Conservation (phyloP, 2,888 invertebrate species). For the Xestia c-nigrum region DNA sequence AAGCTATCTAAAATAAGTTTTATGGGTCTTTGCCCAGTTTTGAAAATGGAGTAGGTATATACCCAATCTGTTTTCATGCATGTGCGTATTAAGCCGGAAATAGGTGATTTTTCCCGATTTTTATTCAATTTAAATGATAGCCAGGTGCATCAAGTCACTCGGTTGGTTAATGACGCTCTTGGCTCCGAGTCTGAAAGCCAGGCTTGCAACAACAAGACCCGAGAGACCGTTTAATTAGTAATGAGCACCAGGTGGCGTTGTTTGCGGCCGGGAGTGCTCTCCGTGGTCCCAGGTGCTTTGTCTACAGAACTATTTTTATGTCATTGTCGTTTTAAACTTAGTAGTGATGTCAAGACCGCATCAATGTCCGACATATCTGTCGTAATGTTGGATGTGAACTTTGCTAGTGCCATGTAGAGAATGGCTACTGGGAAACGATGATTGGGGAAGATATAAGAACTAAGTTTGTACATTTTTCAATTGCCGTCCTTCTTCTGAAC, state of each 20-base stretch:
- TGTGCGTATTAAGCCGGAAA: background rate
- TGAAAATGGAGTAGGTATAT: background rate
- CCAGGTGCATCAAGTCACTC: slow-evolving; percentile 5
- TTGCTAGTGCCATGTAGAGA: background rate
- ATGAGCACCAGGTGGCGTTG: slow-evolving; percentile 48
- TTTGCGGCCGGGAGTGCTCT: slow-evolving; percentile 20
- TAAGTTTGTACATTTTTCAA: background rate
- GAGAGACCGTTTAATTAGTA: slow-evolving; percentile 47
- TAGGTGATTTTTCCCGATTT: background rate
- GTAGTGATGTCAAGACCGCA: background rate
- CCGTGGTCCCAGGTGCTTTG: slow-evolving; percentile 23
- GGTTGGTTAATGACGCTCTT: slow-evolving; percentile 57
- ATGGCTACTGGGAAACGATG: background rate
- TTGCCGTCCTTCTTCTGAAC: background rate
- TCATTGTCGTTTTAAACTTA: background rate
- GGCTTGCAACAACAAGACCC: slow-evolving; percentile 39
- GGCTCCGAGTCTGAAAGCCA: slow-evolving; percentile 31
- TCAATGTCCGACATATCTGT: background rate
- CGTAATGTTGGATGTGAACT: background rate
- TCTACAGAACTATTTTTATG: slow-evolving; percentile 25
- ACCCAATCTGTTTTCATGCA: background rate
- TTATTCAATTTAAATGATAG: background rate
- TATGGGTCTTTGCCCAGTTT: background rate
- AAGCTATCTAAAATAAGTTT: background rate
- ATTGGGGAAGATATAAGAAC: background rate